Conservation (phyloP, 1,140 invertebrate genomes). For the Drosophila novamexicana region DNA sequence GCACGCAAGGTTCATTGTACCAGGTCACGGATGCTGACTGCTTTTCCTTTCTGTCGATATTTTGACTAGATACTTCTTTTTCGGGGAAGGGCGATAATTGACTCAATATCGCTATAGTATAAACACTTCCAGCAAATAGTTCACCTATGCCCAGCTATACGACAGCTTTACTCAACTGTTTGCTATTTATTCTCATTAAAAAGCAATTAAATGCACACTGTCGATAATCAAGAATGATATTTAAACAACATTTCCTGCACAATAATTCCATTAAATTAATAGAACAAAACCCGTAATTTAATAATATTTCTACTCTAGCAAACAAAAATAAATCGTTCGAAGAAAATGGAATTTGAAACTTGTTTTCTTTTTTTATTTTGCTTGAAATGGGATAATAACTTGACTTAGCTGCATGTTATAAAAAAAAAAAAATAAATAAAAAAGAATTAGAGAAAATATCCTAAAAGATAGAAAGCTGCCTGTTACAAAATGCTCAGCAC, state of each 20-base stretch:
- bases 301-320: not conserved
- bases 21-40: constrained; percentile 19
- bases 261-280: constrained; percentile 7
- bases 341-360: too few species aligned
- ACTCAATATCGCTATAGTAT: too few species aligned
- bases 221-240: constrained; percentile 46
- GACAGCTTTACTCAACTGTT: constrained; percentile 22
- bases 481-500: too few species aligned
- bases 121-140: constrained; percentile 33
- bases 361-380: not conserved
- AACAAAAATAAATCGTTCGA: too few species aligned
- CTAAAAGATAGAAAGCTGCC: too few species aligned
- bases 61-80: constrained; percentile 51
- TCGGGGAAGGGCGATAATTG: too few species aligned
- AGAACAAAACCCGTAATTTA: not conserved
- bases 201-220: constrained; percentile 54
- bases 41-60: constrained; percentile 53
- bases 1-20: constrained; percentile 71
- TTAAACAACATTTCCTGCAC: constrained; percentile 53
- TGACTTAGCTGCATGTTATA: too few species aligned
- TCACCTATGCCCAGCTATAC: not conserved
- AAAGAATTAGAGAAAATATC: too few species aligned
- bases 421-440: too few species aligned
- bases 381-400: too few species aligned
- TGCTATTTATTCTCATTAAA: constrained; percentile 71